Evolutionary conservation across 2,888 invertebrate genomes (phyloP).

Genomic region (Epinotia brunnichana): DNA sequence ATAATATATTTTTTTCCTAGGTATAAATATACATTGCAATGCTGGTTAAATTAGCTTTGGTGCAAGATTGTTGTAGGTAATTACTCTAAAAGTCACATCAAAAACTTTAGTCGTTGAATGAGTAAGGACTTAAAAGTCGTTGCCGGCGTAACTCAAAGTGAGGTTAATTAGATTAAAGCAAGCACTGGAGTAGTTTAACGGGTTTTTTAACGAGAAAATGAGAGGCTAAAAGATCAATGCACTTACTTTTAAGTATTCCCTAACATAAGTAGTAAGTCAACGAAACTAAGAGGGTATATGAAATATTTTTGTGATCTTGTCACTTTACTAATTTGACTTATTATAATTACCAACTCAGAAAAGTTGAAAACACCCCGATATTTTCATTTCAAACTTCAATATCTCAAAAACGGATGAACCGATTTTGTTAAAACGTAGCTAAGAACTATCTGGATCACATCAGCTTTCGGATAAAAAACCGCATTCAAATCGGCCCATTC

Average conservation of each 20-base stretch:
- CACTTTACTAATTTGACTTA: neutral
- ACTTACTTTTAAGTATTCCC: too few relatives aligned
- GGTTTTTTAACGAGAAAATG: neutral
- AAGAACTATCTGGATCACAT: too few relatives aligned
- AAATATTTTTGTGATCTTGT: neutral
- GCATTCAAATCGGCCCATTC: too few relatives aligned
- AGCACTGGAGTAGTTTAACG: neutral
- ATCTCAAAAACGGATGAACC: too few relatives aligned
- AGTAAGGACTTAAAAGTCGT: slow-evolving; percentile 43
- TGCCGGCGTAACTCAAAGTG: slow-evolving; percentile 46
- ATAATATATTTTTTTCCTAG: too few relatives aligned
- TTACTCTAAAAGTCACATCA: slow-evolving; percentile 45
- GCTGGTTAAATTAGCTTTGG: neutral
- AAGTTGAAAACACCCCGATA: too few relatives aligned
- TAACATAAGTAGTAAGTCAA: neutral
- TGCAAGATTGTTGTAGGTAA: slow-evolving; percentile 6
- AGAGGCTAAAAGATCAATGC: neutral
- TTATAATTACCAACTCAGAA: too few relatives aligned
- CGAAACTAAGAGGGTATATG: too few relatives aligned
- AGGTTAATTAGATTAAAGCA: slow-evolving; percentile 26
- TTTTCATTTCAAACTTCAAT: too few relatives aligned
- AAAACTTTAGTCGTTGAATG: slow-evolving; percentile 46
- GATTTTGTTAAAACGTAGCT: too few relatives aligned
- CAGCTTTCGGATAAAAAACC: too few relatives aligned
- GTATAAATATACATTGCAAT: too few relatives aligned